phyloP scores from a whole-genome alignment of 2,113 vertebrate species.

The Shinisaurus crocodilurus region DNA sequence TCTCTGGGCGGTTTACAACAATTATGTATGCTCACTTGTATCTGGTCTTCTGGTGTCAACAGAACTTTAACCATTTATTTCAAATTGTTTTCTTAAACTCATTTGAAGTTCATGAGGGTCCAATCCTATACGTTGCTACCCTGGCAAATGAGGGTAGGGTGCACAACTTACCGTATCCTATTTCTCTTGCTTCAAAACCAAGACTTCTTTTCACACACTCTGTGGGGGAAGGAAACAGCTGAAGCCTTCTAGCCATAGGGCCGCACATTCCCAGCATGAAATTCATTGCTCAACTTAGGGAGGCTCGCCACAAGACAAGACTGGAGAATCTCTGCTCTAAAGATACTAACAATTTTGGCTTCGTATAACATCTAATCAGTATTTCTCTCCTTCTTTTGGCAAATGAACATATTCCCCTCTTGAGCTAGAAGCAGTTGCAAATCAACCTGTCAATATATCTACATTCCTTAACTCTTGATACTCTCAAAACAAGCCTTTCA shows the following conservation, averaged over 20 bases:
- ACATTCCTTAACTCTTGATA: background rate
- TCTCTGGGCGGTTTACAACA: too few species aligned
- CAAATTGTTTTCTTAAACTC: background rate
- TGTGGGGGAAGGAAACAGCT: background rate
- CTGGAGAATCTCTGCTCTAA: background rate
- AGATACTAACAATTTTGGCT: background rate
- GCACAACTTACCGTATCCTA: background rate
- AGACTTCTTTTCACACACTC: background rate
- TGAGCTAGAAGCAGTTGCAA: background rate
- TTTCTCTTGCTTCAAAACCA: background rate
- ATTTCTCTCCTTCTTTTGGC: too few species aligned
- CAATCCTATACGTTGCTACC: background rate
- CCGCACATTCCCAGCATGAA: background rate
- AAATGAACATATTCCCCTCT: background rate
- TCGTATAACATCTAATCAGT: background rate
- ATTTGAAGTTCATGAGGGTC: too few species aligned
- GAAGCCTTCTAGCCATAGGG: too few species aligned
- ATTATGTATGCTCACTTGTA: background rate
- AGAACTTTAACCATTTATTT: background rate
- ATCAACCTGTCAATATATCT: background rate
- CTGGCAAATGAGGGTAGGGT: background rate
- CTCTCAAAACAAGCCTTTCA: too few species aligned
- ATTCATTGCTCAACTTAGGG: too few species aligned
- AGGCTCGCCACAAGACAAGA: background rate
- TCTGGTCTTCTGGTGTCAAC: background rate